Evolutionary conservation across 2,113 vertebrate species (phyloP), one percentile per base, ranked within the genome.

Genomic region (Psittacara wagleri): DNA sequence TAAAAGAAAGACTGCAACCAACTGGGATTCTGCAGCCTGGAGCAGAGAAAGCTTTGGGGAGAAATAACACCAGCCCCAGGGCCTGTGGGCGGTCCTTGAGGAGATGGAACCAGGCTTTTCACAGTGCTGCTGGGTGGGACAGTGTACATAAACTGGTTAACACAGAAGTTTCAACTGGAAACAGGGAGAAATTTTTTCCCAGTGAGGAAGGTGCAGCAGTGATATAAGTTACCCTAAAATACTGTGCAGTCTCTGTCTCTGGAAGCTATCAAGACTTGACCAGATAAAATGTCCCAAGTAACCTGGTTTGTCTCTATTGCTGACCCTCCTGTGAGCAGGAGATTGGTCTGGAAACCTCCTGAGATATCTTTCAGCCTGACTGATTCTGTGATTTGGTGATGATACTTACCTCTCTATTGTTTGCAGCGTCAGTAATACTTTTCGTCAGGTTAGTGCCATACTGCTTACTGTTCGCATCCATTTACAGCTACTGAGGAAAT

Each of bases 401-500:
- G 11, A 37, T 39, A 61, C 79, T 78, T 79, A 55, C 35, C 41
- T 75, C 39, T 84, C 6, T 61, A 4, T 25, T 76, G 7, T 67
- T 79, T 78, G 14, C 17, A 91, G 28, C 9, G 54, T 43, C 33
- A 77, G 29, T 85, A 48, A 76, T 44, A 62, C 29, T 92, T 95
- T 55, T 57, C 76, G 59, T 25, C 17, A 74, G 28, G 10, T 28
- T 81, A 16, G 44, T 17, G 29, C 37, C 17, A 27, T 5, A 87
- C 11, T 61, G 13, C 27, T 87, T 85, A 64, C 48, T 91, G n/a
- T 83, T 95, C 59, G 66, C 27, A 20, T 77, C 41, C 6, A 75
- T 70, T 96, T 96, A 86, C 66, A 93, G 84, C 6, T 92, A 94
- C 48, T 64, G n/a, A 73, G 79, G 48, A 62, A 88, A 78, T 54